phyloP scores from a whole-genome alignment of 2,888 invertebrate genomes.

The Drepanosiphum platanoidis region DNA sequence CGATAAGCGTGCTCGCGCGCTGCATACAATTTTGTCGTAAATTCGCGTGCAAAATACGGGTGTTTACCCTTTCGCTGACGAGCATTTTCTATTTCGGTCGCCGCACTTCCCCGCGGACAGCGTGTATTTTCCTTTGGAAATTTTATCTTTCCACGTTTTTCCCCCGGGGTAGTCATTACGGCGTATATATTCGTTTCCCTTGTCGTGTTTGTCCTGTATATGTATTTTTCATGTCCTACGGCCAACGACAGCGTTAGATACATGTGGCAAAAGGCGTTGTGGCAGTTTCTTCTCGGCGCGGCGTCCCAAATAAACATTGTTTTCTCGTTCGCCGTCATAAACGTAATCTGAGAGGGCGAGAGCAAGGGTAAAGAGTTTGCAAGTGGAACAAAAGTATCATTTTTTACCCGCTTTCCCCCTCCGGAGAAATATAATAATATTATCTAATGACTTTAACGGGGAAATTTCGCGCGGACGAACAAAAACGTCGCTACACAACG shows the following conservation, averaged over 20 bases:
- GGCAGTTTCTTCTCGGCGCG: not conserved
- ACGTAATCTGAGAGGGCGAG: constrained; percentile 41
- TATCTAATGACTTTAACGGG: constrained; percentile 43
- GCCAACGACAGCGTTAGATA: constrained; percentile 31
- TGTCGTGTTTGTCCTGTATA: constrained; percentile 24
- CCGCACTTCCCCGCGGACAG: not conserved
- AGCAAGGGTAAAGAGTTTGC: not conserved
- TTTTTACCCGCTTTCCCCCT: constrained; percentile 12
- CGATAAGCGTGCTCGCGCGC: too few relatives aligned
- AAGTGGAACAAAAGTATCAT: constrained; percentile 22
- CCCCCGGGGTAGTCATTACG: constrained; percentile 45
- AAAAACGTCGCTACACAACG: too few relatives aligned
- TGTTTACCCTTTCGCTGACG: not conserved
- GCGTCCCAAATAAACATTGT: constrained; percentile 35
- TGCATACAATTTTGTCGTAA: not conserved
- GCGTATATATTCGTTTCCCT: constrained; percentile 24
- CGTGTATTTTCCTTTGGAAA: constrained; percentile 34
- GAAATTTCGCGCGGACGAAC: not conserved
- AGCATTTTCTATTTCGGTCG: constrained; percentile 23
- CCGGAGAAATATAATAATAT: constrained; percentile 8
- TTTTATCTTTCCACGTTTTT: constrained; percentile 44
- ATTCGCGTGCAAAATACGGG: not conserved
- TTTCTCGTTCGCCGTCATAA: constrained; percentile 40
- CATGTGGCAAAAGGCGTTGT: constrained; percentile 31
- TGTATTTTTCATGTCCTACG: constrained; percentile 53